A percentile compares a stretch with the other conserved stretches of the same genome.
phyloP scores from a whole-genome alignment of 2,888 invertebrate species.

The Pterobdella sp. region DNA sequence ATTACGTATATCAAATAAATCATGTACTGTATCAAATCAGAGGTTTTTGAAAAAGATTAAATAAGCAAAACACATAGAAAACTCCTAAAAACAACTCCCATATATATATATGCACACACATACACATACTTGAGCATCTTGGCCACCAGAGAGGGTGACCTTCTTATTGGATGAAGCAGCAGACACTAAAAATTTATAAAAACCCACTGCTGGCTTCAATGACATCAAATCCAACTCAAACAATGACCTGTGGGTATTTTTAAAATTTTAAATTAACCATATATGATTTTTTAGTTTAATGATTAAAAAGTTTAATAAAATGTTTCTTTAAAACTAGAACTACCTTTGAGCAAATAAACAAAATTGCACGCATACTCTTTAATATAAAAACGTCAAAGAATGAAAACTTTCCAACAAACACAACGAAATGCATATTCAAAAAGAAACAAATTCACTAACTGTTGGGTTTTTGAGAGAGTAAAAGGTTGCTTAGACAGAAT shows the following conservation, averaged over 20 bases:
- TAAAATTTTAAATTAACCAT: too few species aligned
- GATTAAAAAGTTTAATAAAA: too few species aligned
- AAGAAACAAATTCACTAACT: constrained; percentile 39
- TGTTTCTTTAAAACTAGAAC: too few species aligned
- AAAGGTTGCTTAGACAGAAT: constrained; percentile 62
- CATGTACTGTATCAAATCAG: too few species aligned
- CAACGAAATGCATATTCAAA: not conserved
- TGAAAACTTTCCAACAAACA: too few species aligned
- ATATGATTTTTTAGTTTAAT: too few species aligned
- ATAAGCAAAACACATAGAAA: too few species aligned
- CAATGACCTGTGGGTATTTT: constrained; percentile 48
- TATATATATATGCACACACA: too few species aligned
- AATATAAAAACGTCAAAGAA: too few species aligned
- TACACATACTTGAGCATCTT: constrained; percentile 53
- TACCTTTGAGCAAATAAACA: not conserved
- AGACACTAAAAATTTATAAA: constrained; percentile 72
- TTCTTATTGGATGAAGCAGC: constrained; percentile 62
- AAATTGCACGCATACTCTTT: not conserved
- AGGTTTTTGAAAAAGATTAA: too few species aligned
- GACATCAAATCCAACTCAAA: constrained; percentile 70
- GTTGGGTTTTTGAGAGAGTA: constrained; percentile 45
- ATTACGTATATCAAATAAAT: too few species aligned
- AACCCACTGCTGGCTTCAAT: constrained; percentile 70
- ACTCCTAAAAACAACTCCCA: too few species aligned
- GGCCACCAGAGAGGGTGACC: constrained; percentile 55